Percentiles rank a stretch among this genome's conserved stretches.
Evolutionary conservation across 35 echinoderm and acorn worm genomes (phyloP).

Genomic region (Heliocidaris erythrogramma): DNA sequence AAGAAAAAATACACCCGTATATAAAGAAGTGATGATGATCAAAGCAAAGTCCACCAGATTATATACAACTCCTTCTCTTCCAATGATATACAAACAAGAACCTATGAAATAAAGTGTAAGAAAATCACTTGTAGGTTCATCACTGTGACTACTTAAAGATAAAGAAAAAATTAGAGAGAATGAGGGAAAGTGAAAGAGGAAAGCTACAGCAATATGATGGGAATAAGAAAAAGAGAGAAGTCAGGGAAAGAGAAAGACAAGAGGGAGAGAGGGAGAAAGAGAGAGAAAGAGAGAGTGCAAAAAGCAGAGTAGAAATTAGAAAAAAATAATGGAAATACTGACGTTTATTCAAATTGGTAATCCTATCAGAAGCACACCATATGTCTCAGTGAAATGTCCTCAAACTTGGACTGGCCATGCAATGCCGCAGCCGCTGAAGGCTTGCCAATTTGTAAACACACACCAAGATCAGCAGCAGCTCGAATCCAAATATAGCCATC

Average conservation of each 20-base stretch:
- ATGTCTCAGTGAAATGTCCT: not conserved
- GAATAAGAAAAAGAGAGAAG: not conserved
- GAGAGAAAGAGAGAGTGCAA: not conserved
- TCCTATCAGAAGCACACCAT: not conserved
- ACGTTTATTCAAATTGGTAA: too few species aligned
- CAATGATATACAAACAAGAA: too few species aligned
- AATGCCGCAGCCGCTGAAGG: not conserved
- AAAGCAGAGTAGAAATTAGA: too few species aligned
- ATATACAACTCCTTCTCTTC: too few species aligned
- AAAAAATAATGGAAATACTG: too few species aligned
- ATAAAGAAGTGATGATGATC: too few species aligned
- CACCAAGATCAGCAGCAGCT: not conserved
- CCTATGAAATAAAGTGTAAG: too few species aligned
- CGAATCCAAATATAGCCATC: not conserved
- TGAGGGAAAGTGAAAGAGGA: not conserved
- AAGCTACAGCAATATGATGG: not conserved
- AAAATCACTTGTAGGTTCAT: too few species aligned
- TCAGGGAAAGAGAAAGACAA: not conserved
- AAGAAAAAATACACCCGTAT: too few species aligned
- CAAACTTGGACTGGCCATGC: not conserved
- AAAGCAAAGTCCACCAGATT: too few species aligned
- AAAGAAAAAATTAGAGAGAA: not conserved
- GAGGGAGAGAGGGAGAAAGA: not conserved
- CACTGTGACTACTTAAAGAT: not conserved
- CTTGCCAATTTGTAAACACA: not conserved